Conservation (phyloP, 2,113 vertebrate genomes). For the Microtus montanus region DNA sequence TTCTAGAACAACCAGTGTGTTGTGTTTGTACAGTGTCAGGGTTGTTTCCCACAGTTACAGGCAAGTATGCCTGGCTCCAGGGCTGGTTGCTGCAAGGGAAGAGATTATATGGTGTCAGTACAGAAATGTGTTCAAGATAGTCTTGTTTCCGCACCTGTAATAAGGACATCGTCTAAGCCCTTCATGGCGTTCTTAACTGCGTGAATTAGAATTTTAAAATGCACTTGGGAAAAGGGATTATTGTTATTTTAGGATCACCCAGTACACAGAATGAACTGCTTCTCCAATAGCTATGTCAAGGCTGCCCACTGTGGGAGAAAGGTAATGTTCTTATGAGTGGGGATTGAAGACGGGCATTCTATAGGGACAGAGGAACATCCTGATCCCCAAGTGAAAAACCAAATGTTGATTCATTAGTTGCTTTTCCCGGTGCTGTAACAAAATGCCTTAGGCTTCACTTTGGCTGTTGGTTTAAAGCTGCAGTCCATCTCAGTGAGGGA, state of each 20-base stretch:
- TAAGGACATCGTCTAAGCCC: fast-evolving
- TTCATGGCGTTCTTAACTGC: not conserved
- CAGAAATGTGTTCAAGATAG: not conserved
- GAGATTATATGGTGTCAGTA: not conserved
- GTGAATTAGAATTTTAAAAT: not conserved
- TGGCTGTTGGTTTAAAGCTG: not conserved
- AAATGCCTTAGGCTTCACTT: not conserved
- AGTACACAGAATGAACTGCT: not conserved
- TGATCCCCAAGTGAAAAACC: not conserved
- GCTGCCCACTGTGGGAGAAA: not conserved
- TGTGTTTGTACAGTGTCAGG: not conserved
- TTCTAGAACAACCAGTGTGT: not conserved
- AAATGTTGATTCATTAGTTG: not conserved
- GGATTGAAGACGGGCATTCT: not conserved
- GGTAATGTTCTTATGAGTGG: not conserved
- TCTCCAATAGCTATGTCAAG: not conserved
- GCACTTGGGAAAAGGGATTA: not conserved
- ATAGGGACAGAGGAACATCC: not conserved
- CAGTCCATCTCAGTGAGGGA: not conserved
- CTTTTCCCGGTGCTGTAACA: not conserved
- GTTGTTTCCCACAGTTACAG: not conserved
- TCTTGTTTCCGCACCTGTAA: not conserved
- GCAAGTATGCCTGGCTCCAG: too few relatives aligned
- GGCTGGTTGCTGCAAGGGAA: not conserved
- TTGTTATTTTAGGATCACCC: not conserved